Percentiles rank a stretch among this genome's conserved stretches.
Evolutionary conservation across 2,113 vertebrate species (phyloP).

Genomic region (Labeo rohita): DNA sequence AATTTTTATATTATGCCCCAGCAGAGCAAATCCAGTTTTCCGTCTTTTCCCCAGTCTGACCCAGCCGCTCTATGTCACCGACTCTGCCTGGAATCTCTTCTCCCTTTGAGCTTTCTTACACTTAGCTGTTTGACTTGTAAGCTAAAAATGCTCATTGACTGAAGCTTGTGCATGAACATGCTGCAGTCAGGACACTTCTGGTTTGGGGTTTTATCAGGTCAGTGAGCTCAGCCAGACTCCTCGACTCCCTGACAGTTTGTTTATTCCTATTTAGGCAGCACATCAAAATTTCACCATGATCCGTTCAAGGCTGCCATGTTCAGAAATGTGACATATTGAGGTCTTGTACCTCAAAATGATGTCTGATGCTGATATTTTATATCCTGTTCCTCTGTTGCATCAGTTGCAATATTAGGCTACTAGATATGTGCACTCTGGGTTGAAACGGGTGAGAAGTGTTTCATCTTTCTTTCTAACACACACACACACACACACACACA

Average conservation of each 20-base stretch:
- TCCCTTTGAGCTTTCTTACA: slow-evolving; percentile 21
- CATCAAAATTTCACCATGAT: slow-evolving; percentile 25
- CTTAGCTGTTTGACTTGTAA: not conserved
- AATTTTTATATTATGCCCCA: slow-evolving; percentile 31
- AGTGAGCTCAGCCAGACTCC: not conserved
- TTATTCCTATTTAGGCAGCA: slow-evolving; percentile 29
- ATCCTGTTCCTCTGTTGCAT: slow-evolving; percentile 2
- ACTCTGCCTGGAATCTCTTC: slow-evolving; percentile 2
- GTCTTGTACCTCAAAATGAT: slow-evolving; percentile 23
- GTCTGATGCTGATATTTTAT: slow-evolving; percentile 19
- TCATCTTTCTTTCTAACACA: not conserved
- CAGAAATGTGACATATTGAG: slow-evolving; percentile 45
- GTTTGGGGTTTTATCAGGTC: slow-evolving; percentile 40
- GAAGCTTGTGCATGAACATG: not conserved
- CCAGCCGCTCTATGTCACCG: not conserved
- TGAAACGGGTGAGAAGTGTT: not conserved
- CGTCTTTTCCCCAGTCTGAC: slow-evolving; percentile 7
- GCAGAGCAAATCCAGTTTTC: slow-evolving; percentile 40
- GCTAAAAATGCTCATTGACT: slow-evolving; percentile 11
- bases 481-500: too few species aligned
- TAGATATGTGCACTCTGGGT: slow-evolving; percentile 1
- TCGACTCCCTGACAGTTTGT: not conserved
- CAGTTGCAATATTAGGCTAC: not conserved
- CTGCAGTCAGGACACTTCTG: slow-evolving; percentile 31
- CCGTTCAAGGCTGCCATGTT: slow-evolving; percentile 14